Evolutionary conservation across 2,888 invertebrate genomes (phyloP).

Genomic region (Spilosoma lubricipeda): DNA sequence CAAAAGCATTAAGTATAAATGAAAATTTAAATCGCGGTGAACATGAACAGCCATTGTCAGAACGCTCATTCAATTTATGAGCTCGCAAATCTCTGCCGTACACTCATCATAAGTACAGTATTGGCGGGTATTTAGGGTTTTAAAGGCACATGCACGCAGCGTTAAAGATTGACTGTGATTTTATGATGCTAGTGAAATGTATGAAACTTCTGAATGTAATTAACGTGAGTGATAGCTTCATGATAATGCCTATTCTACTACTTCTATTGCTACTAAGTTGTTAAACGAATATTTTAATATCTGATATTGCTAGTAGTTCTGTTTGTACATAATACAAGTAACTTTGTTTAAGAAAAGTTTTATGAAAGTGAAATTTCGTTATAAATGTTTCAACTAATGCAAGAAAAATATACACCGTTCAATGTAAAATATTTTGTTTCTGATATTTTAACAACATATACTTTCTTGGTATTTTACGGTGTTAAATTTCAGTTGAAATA

Average conservation of each 20-base stretch:
- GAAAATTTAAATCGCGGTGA: constrained; percentile 69
- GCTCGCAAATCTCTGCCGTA: constrained; percentile 72
- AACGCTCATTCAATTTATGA: constrained; percentile 72
- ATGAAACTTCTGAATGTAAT: neutral
- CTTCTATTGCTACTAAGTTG: neutral
- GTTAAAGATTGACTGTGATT: neutral
- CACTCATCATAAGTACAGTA: constrained; percentile 77
- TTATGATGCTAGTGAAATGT: neutral
- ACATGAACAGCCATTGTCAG: constrained; percentile 57
- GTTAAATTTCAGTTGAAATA: too few species aligned
- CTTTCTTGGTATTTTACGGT: too few species aligned
- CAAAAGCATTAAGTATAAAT: constrained; percentile 61
- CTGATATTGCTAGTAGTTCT: too few species aligned
- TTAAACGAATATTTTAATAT: too few species aligned
- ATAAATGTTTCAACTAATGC: too few species aligned
- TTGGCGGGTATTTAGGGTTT: constrained; percentile 71
- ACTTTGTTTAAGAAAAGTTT: too few species aligned
- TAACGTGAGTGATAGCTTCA: neutral
- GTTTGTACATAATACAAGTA: too few species aligned
- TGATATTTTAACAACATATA: too few species aligned
- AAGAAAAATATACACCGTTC: too few species aligned
- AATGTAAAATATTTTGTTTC: too few species aligned
- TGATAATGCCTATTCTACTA: neutral
- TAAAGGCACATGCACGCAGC: constrained; percentile 11
- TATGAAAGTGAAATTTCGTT: too few species aligned